Evolutionary conservation across 37 sponge, comb jelly and placozoan species (phyloP).

Genomic region (Spongilla lacustris): DNA sequence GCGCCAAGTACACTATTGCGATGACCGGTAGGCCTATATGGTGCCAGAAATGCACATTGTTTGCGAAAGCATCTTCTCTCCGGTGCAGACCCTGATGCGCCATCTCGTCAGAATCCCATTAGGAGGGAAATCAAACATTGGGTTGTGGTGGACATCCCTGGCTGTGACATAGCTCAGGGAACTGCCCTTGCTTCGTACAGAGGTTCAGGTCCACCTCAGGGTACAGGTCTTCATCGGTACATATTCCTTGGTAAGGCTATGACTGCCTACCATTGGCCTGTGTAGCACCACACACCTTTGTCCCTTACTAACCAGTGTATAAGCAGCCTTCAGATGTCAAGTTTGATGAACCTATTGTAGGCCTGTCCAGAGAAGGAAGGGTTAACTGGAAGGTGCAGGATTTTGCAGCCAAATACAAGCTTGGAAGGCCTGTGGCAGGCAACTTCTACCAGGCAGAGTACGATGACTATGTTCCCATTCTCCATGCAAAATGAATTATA

Average conservation of each 20-base stretch:
- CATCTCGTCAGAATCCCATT: slow-evolving; percentile 75
- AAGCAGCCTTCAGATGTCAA: slow-evolving; percentile 65
- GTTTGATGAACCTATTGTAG: slow-evolving; percentile 39
- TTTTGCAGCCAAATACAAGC: slow-evolving; percentile 73
- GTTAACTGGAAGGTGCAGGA: slow-evolving; percentile 51
- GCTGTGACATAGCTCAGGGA: slow-evolving; percentile 65
- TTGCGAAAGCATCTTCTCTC: neutral
- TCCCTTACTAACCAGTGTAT: slow-evolving; percentile 30
- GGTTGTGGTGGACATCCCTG: slow-evolving; percentile 88
- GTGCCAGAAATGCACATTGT: neutral
- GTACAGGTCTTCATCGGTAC: slow-evolving; percentile 87
- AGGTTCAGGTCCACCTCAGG: slow-evolving; percentile 84
- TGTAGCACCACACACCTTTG: neutral
- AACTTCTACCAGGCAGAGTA: slow-evolving; percentile 88
- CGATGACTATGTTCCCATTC: slow-evolving; percentile 91
- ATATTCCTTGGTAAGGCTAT: slow-evolving; percentile 57
- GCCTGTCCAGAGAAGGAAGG: slow-evolving; percentile 41
- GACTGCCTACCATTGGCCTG: neutral
- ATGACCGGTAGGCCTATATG: slow-evolving; percentile 50
- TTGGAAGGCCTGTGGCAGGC: slow-evolving; percentile 82
- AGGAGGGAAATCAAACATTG: slow-evolving; percentile 87
- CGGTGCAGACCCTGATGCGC: slow-evolving; percentile 90
- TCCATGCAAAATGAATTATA: slow-evolving; percentile 53
- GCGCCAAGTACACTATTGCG: slow-evolving; percentile 61
- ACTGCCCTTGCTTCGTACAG: slow-evolving; percentile 64